Conservation (phyloP, 2,797 vertebrate species). For the Sebastes diaconus region DNA sequence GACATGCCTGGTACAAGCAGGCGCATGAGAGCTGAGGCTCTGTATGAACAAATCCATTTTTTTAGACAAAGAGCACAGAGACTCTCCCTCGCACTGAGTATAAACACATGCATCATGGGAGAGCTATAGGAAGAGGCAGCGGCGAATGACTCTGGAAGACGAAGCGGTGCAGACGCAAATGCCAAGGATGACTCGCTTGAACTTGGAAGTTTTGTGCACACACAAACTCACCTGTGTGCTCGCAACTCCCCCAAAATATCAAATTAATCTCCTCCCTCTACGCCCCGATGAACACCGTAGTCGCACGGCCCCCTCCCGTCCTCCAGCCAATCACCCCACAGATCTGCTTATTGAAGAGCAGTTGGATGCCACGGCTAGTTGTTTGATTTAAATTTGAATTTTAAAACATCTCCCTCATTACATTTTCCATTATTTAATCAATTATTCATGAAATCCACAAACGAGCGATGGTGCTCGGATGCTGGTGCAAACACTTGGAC, state of each 20-base stretch:
- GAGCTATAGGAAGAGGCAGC: constrained; percentile 9
- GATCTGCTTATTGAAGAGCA: constrained; percentile 67
- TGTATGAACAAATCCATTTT: constrained; percentile 13
- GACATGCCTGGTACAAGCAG: constrained; percentile 29
- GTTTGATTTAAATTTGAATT: constrained; percentile 87
- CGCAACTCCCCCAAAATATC: constrained; percentile 36
- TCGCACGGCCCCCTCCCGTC: constrained; percentile 32
- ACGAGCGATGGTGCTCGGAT: constrained; percentile 66
- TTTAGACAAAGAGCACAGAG: neutral
- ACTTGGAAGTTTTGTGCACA: constrained; percentile 17
- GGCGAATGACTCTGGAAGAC: constrained; percentile 19
- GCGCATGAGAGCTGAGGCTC: constrained; percentile 18
- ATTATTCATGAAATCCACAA: constrained; percentile 84
- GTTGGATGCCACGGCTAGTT: constrained; percentile 63
- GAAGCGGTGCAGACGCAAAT: constrained; percentile 1
- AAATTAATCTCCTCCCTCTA: constrained; percentile 67
- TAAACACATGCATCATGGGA: constrained; percentile 35
- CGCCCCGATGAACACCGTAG: constrained; percentile 41
- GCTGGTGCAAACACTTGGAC: constrained; percentile 74
- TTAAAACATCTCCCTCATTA: constrained; percentile 85
- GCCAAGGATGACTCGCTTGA: constrained; percentile 7
- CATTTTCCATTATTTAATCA: constrained; percentile 86
- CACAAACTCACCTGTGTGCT: constrained; percentile 50
- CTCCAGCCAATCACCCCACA: constrained; percentile 66
- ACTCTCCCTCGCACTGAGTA: neutral